Percentiles rank a stretch among this genome's conserved stretches.
These are phyloP conservation scores for Xerus rutilus DNA, from an alignment of 2,797 vertebrate species.

Conservation along the genomic window DNA sequence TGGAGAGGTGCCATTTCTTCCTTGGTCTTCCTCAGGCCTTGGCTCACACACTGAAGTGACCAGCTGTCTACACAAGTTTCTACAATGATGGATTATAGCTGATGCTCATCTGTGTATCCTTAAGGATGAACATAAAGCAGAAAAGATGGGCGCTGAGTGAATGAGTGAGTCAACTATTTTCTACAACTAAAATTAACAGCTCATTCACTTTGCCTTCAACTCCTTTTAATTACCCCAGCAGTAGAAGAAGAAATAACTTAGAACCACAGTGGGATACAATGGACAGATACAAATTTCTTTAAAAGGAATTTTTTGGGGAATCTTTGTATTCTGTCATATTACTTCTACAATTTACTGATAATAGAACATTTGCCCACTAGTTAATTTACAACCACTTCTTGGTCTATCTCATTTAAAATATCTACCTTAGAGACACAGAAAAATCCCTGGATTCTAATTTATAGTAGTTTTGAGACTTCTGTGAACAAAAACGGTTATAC, in stretches of 20 bases:
- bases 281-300: constrained; percentile 18
- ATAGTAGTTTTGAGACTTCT: background rate
- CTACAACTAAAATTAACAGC: background rate
- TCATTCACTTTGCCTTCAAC: background rate
- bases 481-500: constrained; percentile 27
- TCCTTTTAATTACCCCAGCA: background rate
- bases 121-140: background rate
- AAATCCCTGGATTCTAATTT: constrained; percentile 49
- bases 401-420: constrained; percentile 28
- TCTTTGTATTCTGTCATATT: background rate
- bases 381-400: background rate
- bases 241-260: background rate
- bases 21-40: background rate
- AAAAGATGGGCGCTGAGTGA: constrained; percentile 2
- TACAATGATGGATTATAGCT: background rate
- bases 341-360: constrained; percentile 25
- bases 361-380: background rate
- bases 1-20: background rate
- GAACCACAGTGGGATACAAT: background rate
- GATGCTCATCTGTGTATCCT: background rate
- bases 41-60: background rate
- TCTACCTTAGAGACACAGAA: background rate
- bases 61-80: background rate
- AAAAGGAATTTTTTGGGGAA: background rate
- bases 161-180: background rate